These are phyloP conservation scores for Tetraodon nigroviridis DNA, from an alignment of 2,113 vertebrate species.

Conservation along the genomic window DNA sequence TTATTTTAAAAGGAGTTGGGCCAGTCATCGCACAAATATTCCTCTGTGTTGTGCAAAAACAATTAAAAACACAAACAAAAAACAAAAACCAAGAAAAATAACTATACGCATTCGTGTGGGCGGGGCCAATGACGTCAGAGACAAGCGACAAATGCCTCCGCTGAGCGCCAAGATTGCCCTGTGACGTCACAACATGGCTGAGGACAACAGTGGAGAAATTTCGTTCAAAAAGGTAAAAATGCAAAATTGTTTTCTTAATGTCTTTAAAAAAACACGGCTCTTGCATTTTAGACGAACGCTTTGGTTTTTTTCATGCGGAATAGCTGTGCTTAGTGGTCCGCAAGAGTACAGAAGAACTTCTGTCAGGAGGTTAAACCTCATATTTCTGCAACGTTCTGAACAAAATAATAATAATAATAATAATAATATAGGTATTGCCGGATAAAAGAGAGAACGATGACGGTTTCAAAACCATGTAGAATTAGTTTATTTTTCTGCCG, in stretches of 20 bases:
- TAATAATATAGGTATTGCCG: not conserved
- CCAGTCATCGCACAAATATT: too few relatives aligned
- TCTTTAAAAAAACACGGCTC: not conserved
- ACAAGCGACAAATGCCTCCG: slow-evolving; percentile 28
- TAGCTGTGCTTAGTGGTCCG: not conserved
- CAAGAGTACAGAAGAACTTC: too few relatives aligned
- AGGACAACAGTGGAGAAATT: slow-evolving; percentile 35
- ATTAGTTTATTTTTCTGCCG: accelerated
- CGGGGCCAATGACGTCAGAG: slow-evolving; percentile 20
- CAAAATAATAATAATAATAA: too few relatives aligned
- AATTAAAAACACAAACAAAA: too few relatives aligned
- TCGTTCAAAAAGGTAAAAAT: slow-evolving; percentile 67
- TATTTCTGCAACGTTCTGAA: not conserved
- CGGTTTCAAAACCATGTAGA: not conserved
- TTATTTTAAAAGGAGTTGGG: too few relatives aligned
- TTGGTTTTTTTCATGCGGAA: not conserved
- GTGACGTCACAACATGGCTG: slow-evolving; percentile 50
- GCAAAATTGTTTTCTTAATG: too few relatives aligned
- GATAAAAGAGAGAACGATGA: not conserved
- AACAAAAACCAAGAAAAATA: too few relatives aligned
- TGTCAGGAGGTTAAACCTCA: not conserved
- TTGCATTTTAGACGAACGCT: not conserved
- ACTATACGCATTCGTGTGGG: too few relatives aligned
- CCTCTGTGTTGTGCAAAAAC: too few relatives aligned
- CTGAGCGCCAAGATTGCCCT: slow-evolving; percentile 45